Evolutionary conservation across 2,797 vertebrate species (phyloP).

Genomic region (Anguilla obscura): DNA sequence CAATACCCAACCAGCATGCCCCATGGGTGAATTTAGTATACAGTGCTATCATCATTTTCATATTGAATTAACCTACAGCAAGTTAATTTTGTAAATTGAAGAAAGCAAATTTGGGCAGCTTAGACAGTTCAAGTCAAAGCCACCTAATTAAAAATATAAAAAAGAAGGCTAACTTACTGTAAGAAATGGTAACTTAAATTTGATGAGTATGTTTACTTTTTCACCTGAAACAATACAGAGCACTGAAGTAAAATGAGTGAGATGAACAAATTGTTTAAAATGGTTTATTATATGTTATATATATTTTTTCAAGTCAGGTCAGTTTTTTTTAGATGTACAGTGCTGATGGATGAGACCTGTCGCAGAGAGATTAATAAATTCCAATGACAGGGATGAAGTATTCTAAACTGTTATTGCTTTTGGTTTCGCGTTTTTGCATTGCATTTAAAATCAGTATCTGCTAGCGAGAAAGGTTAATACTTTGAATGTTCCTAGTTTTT

Average conservation of each 20-base stretch:
- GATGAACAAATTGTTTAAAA: background rate
- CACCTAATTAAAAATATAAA: too few species aligned
- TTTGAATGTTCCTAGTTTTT: slow-evolving; percentile 61
- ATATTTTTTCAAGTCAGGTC: background rate
- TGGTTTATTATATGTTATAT: background rate
- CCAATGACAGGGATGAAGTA: slow-evolving; percentile 69
- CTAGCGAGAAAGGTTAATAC: slow-evolving; percentile 67
- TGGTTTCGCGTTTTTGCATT: slow-evolving; percentile 56
- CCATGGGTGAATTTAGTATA: too few species aligned
- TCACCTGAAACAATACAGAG: background rate
- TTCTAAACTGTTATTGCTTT: slow-evolving; percentile 53
- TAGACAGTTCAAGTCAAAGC: too few species aligned
- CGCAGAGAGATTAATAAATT: slow-evolving; percentile 69
- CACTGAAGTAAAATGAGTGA: background rate
- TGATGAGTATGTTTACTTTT: too few species aligned
- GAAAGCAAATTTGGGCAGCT: too few species aligned
- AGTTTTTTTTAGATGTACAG: background rate
- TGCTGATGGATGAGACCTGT: too few species aligned
- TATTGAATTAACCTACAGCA: too few species aligned
- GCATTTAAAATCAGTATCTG: slow-evolving; percentile 75
- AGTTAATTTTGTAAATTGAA: too few species aligned
- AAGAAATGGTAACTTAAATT: too few species aligned
- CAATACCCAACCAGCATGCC: too few species aligned
- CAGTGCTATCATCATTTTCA: too few species aligned
- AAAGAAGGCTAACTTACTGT: too few species aligned